These are phyloP conservation scores for Petrosia ficiformis DNA, from an alignment of 37 sponge, comb jelly and placozoan species.

Conservation along the genomic window DNA sequence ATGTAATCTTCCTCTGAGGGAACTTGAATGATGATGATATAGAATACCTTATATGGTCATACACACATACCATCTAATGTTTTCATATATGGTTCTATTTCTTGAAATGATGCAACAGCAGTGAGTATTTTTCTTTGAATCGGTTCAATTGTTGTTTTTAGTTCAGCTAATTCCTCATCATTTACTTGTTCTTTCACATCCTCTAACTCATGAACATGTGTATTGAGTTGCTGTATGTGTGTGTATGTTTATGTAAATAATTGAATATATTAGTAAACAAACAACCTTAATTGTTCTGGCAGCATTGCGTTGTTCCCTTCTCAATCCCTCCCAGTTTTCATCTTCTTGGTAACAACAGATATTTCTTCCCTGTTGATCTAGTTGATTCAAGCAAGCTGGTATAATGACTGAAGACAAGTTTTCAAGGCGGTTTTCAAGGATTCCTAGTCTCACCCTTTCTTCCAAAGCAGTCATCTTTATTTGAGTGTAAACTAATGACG, in stretches of 20 bases:
- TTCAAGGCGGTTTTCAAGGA: slow-evolving; percentile 29
- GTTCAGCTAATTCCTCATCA: slow-evolving; percentile 14
- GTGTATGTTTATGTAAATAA: no score
- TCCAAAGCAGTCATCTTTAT: neutral
- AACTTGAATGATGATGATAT: no score
- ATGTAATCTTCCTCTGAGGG: slow-evolving; percentile 25
- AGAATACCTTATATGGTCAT: no score
- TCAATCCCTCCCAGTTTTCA: slow-evolving; percentile 46
- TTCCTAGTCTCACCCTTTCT: slow-evolving; percentile 27
- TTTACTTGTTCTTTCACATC: slow-evolving; percentile 42
- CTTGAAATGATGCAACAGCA: slow-evolving; percentile 20
- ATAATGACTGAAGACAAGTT: slow-evolving; percentile 27
- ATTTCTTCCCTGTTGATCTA: slow-evolving; percentile 48
- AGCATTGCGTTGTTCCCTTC: slow-evolving; percentile 64
- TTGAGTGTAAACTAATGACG: neutral
- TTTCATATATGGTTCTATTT: slow-evolving; percentile 4
- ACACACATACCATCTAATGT: no score
- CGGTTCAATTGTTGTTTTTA: slow-evolving; percentile 16
- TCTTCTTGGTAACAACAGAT: slow-evolving; percentile 27
- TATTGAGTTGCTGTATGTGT: slow-evolving; percentile 65
- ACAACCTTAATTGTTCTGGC: slow-evolving; percentile 61
- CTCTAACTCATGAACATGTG: slow-evolving; percentile 55
- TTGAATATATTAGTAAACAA: no score
- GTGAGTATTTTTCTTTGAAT: slow-evolving; percentile 22
- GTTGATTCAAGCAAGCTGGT: slow-evolving; percentile 50